Base-by-base conservation (phyloP, 2,888 invertebrate species). In the Griposia aprilina region DNA sequence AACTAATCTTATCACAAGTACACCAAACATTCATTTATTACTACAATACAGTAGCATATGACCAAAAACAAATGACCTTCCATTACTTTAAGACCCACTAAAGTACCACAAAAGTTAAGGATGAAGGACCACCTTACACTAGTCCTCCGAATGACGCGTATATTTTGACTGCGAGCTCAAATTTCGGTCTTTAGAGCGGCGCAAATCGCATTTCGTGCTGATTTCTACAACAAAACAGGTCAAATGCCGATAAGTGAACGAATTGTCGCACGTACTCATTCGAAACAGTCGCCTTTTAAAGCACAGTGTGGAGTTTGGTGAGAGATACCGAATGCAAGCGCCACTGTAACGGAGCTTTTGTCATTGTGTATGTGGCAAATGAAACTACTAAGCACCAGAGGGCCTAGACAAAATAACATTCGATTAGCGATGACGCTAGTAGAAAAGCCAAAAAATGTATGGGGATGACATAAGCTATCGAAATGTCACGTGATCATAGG, bases 191-290 rank as follows among this genome's bases (percentile, higher is more conserved):
- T 87, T 82, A 62, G 86, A 88, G 86, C 88, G 90, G 74, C 77
- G 70, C 92, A 86, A 93, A 93, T 93, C 90, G 91, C 81, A 88
- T 92, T 93, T 91, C 93, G 93, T 93, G 93, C 92, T 89, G 87
- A 92, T 91, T 89, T 90, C 82, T 89, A 93, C 87, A 93, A 93
- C 93, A 93, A 93, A 85, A 85, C 80, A 89, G 90, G 86, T 88
- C 89, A 84, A 84, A 89, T 87, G 76, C 86, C 90, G 90, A 90
- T 92, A 90, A 90, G 84, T 88, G 83, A 70, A 82, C 75, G 86
- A 82, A 84, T 87, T 85, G 87, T 86, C 82, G 88, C 85, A 88
- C 89, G 87, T 81, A 85, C 79, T 41, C 60, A 79, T 77, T 80
- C 3, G 81, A 76, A 78, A 89, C 80, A 76, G 66, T 41, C 62